Conservation (phyloP, 1,140 invertebrate species). For the Neocloeon triangulifer region DNA sequence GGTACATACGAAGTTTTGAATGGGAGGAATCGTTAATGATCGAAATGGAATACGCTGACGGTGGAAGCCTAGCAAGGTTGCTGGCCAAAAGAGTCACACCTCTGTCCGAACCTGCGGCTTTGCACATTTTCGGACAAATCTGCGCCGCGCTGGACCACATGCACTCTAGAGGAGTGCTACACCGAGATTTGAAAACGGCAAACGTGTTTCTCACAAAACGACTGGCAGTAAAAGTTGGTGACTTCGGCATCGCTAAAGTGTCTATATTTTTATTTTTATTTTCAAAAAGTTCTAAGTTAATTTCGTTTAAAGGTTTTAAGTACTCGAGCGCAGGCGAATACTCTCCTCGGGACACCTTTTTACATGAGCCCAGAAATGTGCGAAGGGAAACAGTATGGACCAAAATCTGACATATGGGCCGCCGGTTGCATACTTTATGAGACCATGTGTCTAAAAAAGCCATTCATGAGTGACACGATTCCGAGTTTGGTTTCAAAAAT, state of each 20-base stretch:
- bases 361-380: slow-evolving; percentile 70
- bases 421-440: slow-evolving; percentile 60
- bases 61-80: slow-evolving; percentile 43
- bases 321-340: slow-evolving; percentile 42
- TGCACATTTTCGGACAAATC: slow-evolving; percentile 44
- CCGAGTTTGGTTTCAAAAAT: slow-evolving; percentile 58
- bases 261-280: too few relatives aligned
- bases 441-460: slow-evolving; percentile 52
- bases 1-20: slow-evolving; percentile 54
- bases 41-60: slow-evolving; percentile 64
- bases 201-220: slow-evolving; percentile 54
- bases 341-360: slow-evolving; percentile 58
- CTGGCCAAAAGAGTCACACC: slow-evolving; percentile 18
- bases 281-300: too few relatives aligned
- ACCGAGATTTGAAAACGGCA: slow-evolving; percentile 53
- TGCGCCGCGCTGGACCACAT: slow-evolving; percentile 43
- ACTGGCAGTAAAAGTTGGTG: slow-evolving; percentile 41
- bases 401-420: slow-evolving; percentile 64
- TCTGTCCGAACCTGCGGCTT: slow-evolving; percentile 34
- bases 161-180: slow-evolving; percentile 47
- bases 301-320: too few relatives aligned
- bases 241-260: slow-evolving; percentile 64
- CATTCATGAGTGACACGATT: slow-evolving; percentile 53
- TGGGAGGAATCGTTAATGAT: slow-evolving; percentile 48
- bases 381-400: slow-evolving; percentile 52